These are phyloP conservation scores for Griposia aprilina DNA, from an alignment of 2,888 invertebrate genomes.

Conservation along the genomic window DNA sequence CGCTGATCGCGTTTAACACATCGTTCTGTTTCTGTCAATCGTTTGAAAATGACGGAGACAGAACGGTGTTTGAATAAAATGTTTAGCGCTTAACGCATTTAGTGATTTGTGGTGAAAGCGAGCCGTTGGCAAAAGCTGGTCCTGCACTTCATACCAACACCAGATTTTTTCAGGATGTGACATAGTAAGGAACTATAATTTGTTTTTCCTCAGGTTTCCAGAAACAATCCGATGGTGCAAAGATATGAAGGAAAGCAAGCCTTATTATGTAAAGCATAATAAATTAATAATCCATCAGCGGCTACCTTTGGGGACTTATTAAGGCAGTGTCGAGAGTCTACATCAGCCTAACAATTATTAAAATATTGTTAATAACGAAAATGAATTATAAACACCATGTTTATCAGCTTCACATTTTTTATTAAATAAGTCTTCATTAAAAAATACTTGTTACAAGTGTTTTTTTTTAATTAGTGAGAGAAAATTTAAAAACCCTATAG, in stretches of 20 bases:
- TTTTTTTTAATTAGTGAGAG: too few relatives aligned
- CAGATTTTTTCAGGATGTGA: neutral
- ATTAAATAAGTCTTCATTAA: too few relatives aligned
- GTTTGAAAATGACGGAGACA: too few relatives aligned
- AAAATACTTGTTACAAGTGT: too few relatives aligned
- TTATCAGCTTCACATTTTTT: neutral
- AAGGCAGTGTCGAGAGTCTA: constrained; percentile 21
- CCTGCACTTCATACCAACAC: neutral
- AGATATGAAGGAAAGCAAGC: constrained; percentile 69
- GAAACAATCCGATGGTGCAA: constrained; percentile 78
- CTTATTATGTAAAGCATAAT: constrained; percentile 74
- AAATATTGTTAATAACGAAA: neutral
- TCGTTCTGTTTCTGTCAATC: too few relatives aligned
- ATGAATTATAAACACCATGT: neutral
- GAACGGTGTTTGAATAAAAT: too few relatives aligned
- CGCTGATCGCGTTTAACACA: too few relatives aligned
- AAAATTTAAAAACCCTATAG: neutral
- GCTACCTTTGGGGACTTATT: constrained; percentile 53
- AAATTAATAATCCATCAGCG: constrained; percentile 63
- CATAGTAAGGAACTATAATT: neutral
- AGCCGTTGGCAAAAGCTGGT: neutral
- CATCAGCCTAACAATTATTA: neutral
- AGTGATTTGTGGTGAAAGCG: neutral
- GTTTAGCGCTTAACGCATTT: too few relatives aligned
- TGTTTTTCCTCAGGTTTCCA: constrained; percentile 72